Evolutionary conservation across 1,140 invertebrate genomes (phyloP).

Genomic region (Gryon sp.): DNA sequence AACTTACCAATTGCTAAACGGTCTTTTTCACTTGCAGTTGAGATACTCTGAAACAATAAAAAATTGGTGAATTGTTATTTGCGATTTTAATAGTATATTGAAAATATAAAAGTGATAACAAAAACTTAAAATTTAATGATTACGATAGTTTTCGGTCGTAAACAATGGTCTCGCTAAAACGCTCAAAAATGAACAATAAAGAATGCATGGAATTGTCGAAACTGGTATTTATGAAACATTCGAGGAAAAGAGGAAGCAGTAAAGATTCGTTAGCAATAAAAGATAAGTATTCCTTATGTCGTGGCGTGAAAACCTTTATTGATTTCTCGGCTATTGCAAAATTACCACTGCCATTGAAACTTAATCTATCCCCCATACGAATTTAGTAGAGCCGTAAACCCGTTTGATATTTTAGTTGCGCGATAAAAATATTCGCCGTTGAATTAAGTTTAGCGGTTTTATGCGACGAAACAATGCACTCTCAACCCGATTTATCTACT

Average conservation of each 20-base stretch:
- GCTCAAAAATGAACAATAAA: constrained; percentile 37
- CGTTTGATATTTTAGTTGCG: constrained; percentile 56
- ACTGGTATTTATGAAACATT: constrained; percentile 49
- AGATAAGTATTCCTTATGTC: constrained; percentile 40
- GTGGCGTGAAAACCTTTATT: constrained; percentile 42
- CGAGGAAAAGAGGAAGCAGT: constrained; percentile 32
- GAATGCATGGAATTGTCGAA: constrained; percentile 12
- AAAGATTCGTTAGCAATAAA: constrained; percentile 59
- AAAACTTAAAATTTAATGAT: constrained; percentile 22
- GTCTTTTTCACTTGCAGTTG: no score
- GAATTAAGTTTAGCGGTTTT: constrained; percentile 55
- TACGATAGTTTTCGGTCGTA: constrained; percentile 8
- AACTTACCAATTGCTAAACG: no score
- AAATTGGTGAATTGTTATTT: no score
- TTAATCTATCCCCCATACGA: constrained; percentile 54
- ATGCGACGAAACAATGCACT: constrained; percentile 58
- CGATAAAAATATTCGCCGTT: constrained; percentile 57
- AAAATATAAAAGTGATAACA: no score
- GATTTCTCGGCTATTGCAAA: constrained; percentile 52
- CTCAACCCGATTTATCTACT: constrained; percentile 44
- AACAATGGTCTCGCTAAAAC: constrained; percentile 12
- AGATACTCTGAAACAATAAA: no score
- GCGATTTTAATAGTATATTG: not conserved
- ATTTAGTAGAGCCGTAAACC: constrained; percentile 58
- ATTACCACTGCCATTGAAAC: constrained; percentile 29